These are phyloP conservation scores for Regulus satrapa DNA, from an alignment of 2,113 vertebrate genomes.

Conservation along the genomic window DNA sequence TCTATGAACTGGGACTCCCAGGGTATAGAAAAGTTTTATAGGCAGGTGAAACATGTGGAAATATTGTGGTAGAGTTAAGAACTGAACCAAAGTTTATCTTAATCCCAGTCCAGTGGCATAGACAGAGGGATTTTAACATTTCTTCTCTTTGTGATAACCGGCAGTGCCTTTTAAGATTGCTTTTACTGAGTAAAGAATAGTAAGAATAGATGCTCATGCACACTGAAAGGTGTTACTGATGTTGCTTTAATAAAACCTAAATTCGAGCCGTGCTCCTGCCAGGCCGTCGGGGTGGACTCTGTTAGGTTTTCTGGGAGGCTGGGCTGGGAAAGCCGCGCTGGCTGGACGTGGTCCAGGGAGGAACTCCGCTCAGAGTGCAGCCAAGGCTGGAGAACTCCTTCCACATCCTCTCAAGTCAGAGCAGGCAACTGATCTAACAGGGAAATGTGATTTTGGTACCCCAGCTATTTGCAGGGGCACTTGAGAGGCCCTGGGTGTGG, in stretches of 20 bases:
- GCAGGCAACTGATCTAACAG: not conserved
- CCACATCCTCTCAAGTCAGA: not conserved
- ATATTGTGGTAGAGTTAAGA: not conserved
- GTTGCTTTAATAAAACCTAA: not conserved
- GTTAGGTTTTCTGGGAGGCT: not conserved
- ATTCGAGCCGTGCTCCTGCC: not conserved
- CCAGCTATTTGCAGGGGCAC: not conserved
- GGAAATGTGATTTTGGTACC: not conserved
- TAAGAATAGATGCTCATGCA: not conserved
- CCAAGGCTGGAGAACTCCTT: not conserved
- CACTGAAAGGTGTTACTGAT: not conserved
- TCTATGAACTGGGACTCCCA: not conserved
- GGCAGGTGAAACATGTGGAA: accelerated
- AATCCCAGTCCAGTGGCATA: not conserved
- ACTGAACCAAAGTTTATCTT: not conserved
- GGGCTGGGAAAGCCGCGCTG: not conserved
- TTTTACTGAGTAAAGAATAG: not conserved
- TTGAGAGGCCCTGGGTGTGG: accelerated
- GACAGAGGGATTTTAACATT: not conserved
- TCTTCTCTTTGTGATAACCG: not conserved
- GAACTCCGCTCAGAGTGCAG: not conserved
- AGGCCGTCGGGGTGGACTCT: not conserved
- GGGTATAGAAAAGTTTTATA: not conserved
- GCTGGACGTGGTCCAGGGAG: not conserved
- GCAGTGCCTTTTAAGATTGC: too few relatives aligned